These are phyloP conservation scores for Pocillopora damicornis DNA, from an alignment of 64 coral and sea anemone genomes.

Conservation along the genomic window DNA sequence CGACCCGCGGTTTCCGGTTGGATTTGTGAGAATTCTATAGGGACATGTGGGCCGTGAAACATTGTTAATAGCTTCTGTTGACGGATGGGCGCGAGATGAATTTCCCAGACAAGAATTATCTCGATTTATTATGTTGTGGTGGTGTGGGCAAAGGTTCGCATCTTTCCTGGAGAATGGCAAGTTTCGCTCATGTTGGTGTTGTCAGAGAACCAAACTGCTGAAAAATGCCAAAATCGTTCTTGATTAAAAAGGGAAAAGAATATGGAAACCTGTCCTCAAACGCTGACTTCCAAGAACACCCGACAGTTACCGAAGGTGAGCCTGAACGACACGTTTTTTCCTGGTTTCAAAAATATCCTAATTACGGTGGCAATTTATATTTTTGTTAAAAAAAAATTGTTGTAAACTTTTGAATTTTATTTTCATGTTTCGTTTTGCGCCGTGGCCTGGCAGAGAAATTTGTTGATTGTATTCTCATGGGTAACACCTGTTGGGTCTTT, in stretches of 20 bases:
- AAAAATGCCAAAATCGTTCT: constrained; percentile 85
- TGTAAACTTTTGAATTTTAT: not conserved
- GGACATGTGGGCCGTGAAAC: constrained; percentile 51
- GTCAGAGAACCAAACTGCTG: constrained; percentile 1
- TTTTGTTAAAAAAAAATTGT: not conserved
- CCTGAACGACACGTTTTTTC: not conserved
- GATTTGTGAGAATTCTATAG: constrained; percentile 43
- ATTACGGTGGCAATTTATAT: not conserved
- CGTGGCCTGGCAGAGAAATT: constrained; percentile 23
- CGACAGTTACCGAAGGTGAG: constrained; percentile 32
- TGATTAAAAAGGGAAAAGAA: constrained; percentile 71
- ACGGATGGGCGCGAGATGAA: constrained; percentile 45
- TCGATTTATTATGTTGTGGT: not conserved
- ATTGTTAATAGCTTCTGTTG: constrained; percentile 51
- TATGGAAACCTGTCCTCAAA: constrained; percentile 39
- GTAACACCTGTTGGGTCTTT: constrained; percentile 48
- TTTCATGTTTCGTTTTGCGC: constrained; percentile 7
- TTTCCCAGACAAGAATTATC: constrained; percentile 29
- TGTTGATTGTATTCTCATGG: constrained; percentile 43
- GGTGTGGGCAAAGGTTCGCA: not conserved
- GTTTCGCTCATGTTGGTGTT: constrained; percentile 13
- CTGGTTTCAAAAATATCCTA: not conserved
- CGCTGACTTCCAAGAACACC: not conserved
- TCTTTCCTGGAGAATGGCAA: constrained; percentile 31
- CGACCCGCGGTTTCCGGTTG: constrained; percentile 62